These are phyloP conservation scores for Chiloscyllium punctatum DNA, from an alignment of 2,797 vertebrate genomes.

Conservation along the genomic window DNA sequence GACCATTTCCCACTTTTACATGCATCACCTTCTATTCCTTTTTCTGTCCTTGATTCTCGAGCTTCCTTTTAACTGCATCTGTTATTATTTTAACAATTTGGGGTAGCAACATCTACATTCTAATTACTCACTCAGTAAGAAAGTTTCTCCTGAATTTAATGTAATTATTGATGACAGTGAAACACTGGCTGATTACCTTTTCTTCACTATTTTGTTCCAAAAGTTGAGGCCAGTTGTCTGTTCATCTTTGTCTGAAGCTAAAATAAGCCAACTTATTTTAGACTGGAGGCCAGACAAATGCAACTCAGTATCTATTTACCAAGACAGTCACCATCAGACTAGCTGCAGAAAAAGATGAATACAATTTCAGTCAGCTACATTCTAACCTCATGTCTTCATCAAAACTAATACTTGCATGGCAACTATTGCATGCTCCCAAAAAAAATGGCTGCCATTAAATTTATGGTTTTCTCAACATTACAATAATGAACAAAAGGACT, in stretches of 20 bases:
- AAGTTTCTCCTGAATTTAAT: background rate
- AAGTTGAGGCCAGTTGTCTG: no score
- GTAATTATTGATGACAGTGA: background rate
- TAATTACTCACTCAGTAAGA: background rate
- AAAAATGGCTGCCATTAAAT: background rate
- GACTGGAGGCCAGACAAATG: background rate
- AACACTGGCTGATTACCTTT: no score
- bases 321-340: background rate
- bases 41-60: background rate
- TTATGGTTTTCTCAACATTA: background rate
- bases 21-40: background rate
- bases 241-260: no score
- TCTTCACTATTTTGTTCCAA: no score
- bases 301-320: background rate
- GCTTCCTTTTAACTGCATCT: background rate
- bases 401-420: background rate
- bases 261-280: background rate
- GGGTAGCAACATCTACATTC: background rate
- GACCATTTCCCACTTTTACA: background rate
- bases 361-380: background rate
- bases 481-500: background rate
- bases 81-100: background rate
- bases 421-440: background rate
- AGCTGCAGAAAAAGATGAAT: background rate
- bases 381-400: background rate